Evolutionary conservation across 2,113 vertebrate genomes (phyloP).

Genomic region (Copsychus sechellarum): DNA sequence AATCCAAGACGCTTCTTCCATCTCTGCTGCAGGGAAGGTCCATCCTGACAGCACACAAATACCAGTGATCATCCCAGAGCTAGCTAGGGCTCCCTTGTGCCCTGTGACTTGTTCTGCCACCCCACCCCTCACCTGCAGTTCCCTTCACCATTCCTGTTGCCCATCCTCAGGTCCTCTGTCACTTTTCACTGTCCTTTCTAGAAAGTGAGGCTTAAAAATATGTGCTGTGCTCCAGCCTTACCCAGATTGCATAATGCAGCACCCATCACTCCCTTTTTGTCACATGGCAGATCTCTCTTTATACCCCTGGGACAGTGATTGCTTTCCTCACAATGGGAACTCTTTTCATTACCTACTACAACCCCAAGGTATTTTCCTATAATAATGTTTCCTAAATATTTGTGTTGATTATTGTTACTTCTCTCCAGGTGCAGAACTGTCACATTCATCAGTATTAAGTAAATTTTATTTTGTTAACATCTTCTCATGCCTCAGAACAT

Average conservation of each 20-base stretch:
- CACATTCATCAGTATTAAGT: conserved; percentile 39
- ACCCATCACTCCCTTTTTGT: not conserved
- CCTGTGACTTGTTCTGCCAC: not conserved
- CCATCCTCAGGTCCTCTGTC: not conserved
- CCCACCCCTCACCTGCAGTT: not conserved
- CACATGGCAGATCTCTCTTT: not conserved
- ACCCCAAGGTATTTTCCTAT: not conserved
- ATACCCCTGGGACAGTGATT: not conserved
- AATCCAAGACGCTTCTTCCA: not conserved
- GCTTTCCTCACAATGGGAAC: not conserved
- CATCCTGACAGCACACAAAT: not conserved
- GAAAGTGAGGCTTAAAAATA: not conserved
- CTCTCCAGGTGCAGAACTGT: not conserved
- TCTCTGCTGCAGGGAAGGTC: not conserved
- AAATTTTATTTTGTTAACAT: conserved; percentile 9
- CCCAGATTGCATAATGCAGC: not conserved
- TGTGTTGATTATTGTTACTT: conserved; percentile 3
- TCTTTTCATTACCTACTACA: not conserved
- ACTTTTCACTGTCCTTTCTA: not conserved
- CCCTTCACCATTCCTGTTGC: not conserved
- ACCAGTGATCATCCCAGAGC: rapidly evolving
- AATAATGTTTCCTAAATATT: conserved; percentile 24
- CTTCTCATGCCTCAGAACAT: not conserved
- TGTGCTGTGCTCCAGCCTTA: not conserved
- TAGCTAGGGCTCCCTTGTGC: not conserved